These are phyloP conservation scores for Hesperophylax magnus DNA, from an alignment of 1,140 invertebrate genomes.

Conservation along the genomic window DNA sequence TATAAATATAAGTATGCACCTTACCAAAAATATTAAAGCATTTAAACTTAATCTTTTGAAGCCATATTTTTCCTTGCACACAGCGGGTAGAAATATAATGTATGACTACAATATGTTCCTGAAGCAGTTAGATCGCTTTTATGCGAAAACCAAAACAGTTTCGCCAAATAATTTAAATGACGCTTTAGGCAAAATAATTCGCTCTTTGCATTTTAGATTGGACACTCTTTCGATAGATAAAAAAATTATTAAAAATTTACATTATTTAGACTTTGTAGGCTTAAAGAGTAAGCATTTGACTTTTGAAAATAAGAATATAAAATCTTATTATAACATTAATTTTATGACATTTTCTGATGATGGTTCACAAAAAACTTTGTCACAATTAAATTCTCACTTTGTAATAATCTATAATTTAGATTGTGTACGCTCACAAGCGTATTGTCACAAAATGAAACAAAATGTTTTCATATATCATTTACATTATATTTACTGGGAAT, in stretches of 20 bases:
- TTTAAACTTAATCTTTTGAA: neutral
- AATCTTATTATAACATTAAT: neutral
- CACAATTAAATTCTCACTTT: neutral
- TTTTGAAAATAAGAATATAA: neutral
- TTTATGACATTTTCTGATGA: neutral
- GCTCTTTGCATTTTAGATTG: neutral
- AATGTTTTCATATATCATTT: neutral
- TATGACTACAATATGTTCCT: neutral
- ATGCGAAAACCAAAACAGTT: no score
- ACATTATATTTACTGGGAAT: slow-evolving; percentile 5
- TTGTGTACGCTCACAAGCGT: neutral
- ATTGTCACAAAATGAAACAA: neutral
- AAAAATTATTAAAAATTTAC: slow-evolving; percentile 3
- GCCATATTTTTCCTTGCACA: neutral
- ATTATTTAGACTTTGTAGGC: slow-evolving; percentile 13
- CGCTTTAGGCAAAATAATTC: neutral
- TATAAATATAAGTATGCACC: neutral
- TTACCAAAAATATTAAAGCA: slow-evolving; percentile 26
- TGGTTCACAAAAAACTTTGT: neutral
- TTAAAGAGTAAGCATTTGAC: neutral
- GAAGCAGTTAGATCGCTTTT: neutral
- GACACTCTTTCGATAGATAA: slow-evolving; percentile 20
- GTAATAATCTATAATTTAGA: neutral
- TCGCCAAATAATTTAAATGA: neutral
- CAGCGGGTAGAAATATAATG: neutral